Conservation (phyloP, 2,797 vertebrate genomes). For the Chromobotia macracanthus region DNA sequence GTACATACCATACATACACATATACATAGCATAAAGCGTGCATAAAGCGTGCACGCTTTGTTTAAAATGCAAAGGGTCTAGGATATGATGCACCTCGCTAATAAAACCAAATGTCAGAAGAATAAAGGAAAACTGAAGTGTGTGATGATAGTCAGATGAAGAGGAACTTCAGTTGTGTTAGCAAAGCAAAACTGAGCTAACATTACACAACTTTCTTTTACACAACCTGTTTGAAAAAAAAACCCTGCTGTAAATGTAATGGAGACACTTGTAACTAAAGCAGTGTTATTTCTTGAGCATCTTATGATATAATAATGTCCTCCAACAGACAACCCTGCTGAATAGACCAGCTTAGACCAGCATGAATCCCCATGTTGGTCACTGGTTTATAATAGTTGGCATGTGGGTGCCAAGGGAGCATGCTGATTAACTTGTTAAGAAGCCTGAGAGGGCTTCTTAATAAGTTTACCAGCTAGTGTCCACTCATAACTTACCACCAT, state of each 20-base stretch:
- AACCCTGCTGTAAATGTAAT: background rate
- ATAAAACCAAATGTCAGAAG: constrained; percentile 3
- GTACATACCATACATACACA: too few species aligned
- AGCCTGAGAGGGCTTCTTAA: too few species aligned
- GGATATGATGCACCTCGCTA: background rate
- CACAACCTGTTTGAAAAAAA: constrained; percentile 37
- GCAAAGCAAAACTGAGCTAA: constrained; percentile 47
- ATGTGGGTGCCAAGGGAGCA: background rate
- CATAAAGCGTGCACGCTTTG: too few species aligned
- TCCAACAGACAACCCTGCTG: background rate
- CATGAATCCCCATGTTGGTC: background rate
- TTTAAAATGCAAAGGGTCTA: background rate
- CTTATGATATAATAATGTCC: background rate
- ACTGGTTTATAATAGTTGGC: too few species aligned
- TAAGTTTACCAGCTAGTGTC: too few species aligned
- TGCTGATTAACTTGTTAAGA: background rate
- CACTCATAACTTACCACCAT: too few species aligned
- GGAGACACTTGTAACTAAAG: background rate
- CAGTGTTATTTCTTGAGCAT: background rate
- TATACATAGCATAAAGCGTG: too few species aligned
- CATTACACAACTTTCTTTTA: constrained; percentile 39
- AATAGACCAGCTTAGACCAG: background rate
- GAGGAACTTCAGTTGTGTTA: constrained; percentile 59
- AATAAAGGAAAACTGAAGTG: constrained; percentile 8
- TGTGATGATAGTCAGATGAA: constrained; percentile 38